Base-by-base conservation (phyloP, 2,113 vertebrate genomes). In the Peromyscus maniculatus region DNA sequence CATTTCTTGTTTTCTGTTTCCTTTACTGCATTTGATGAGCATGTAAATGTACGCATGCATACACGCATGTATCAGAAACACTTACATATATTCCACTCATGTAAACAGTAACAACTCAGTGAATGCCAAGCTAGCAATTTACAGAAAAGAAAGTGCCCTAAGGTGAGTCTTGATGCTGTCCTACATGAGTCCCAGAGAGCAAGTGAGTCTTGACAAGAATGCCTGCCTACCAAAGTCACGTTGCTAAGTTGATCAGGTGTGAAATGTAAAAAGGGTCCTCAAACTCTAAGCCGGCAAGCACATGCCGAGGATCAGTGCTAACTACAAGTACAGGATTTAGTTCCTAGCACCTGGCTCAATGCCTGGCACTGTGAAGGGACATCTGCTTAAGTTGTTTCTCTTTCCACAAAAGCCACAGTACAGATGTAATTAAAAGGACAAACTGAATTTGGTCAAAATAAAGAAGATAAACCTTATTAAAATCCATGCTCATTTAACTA, bases 391-490 rank as follows among this genome's bases (percentile, higher is more conserved):
- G 33, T 87, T 78, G 57, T 11, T 93, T 95, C 83, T 74, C 39
- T 69, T 92, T 57, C 72, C 49, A 57, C 46, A 72, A 87, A 94
- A 67, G 31, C 46, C 7, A 74, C 15, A 21, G 4, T 67, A 79
- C 17, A 10, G 64, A 75, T 71, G 21, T 69, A 90, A 87, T 24
- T 72, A 39, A 89, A 94, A 86, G n/a, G 19, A 89, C 52, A 95
- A 77, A 52, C 16, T 43, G 4, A 7, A 10, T 78, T 89, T 79
- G 91, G 33, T 28, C 90, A 90, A 95, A 95, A 94, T 87, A 92
- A 95, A 96, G 31, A 89, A 69, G 80, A 28, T 55, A 72, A 92
- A 67, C 80, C 36, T 93, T 94, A 64, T 94, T 79, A 71, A 89
- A 94, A 84, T 10, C 66, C 31, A 24, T 91, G 62, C 77, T n/a